Evolutionary conservation across 2,797 vertebrate species (phyloP), one percentile per base, ranked within the genome.

Genomic region (Hapalemur alaotrensis): DNA sequence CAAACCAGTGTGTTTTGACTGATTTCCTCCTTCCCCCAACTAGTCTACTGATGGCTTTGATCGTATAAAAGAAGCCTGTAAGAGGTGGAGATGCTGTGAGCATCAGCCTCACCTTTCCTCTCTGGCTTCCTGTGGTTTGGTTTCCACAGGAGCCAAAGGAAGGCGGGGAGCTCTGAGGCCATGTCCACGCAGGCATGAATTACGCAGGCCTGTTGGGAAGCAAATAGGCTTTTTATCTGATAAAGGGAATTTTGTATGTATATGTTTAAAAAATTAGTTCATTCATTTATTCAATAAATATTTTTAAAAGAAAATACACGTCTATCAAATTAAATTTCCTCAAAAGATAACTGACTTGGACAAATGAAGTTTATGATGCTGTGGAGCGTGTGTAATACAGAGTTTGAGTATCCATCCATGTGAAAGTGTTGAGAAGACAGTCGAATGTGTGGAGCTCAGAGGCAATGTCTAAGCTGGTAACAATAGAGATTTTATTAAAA

Each of bases 361-460:
- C 63, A 50, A 14, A 18, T n/a, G 18, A 59, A 38, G 69, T 54
- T 35, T 59, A 3, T 5, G 46, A 23, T 38, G 30, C 48, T 41
- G 1, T 20, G 50, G 38, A 14, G 48, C 8, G 0, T 32, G 41
- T n/a, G 35, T 9, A 2, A 3, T 2, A 4, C 7, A 8, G 38
- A 17, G 43, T 38, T 75, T 54, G 72, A 11, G 1, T 7, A 4
- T n/a, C 28, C 28, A 7, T 11, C 48, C 61, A 7, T 0, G 23
- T 15, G 25, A 52, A 72, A 43, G 2, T 4, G 9, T 7, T 11
- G 9, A 76, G 35, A 52, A 85, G 81, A 14, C 41, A 23, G 4
- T 15, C 3, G 35, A 12, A 43, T 32, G 1, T 4, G 0, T 69
- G 4, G 48, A 2, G 46, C 82, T 14, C 38, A 54, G 38, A 57